These are phyloP conservation scores for Chaitophorus viminalis DNA, from an alignment of 2,888 invertebrate species.

Conservation along the genomic window DNA sequence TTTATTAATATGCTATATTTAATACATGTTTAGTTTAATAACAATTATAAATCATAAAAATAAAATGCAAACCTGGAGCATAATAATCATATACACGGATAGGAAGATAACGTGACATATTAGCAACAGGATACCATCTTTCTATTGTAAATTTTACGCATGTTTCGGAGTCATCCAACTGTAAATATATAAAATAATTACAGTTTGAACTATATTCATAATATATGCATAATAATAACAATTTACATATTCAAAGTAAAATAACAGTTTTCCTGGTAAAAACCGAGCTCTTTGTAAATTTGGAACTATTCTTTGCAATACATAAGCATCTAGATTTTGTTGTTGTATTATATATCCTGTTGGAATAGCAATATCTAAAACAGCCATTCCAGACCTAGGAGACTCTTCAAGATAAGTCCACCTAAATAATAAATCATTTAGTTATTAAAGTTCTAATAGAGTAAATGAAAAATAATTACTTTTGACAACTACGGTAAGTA, in stretches of 20 bases:
- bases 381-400: constrained; percentile 85
- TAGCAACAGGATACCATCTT: constrained; percentile 95
- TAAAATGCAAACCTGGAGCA: constrained; percentile 79
- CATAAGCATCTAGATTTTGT: constrained; percentile 86
- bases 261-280: constrained; percentile 82
- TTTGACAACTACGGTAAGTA: constrained; percentile 85
- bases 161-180: constrained; percentile 85
- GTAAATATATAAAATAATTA: constrained; percentile 65
- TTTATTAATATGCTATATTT: not conserved
- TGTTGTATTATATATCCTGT: constrained; percentile 93
- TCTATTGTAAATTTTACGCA: constrained; percentile 94
- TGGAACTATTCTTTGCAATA: constrained; percentile 79
- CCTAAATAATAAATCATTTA: constrained; percentile 68
- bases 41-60: not conserved
- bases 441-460: not conserved
- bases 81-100: constrained; percentile 95
- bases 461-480: constrained; percentile 71
- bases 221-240: constrained; percentile 29
- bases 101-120: constrained; percentile 92
- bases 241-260: constrained; percentile 93
- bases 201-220: not conserved
- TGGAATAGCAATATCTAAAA: constrained; percentile 86
- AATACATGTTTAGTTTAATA: constrained; percentile 4
- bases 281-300: constrained; percentile 88
- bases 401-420: constrained; percentile 85